Percentiles rank a stretch among this genome's conserved stretches.
Evolutionary conservation across 2,797 vertebrate genomes (phyloP).

Genomic region (Galaxias olidus): DNA sequence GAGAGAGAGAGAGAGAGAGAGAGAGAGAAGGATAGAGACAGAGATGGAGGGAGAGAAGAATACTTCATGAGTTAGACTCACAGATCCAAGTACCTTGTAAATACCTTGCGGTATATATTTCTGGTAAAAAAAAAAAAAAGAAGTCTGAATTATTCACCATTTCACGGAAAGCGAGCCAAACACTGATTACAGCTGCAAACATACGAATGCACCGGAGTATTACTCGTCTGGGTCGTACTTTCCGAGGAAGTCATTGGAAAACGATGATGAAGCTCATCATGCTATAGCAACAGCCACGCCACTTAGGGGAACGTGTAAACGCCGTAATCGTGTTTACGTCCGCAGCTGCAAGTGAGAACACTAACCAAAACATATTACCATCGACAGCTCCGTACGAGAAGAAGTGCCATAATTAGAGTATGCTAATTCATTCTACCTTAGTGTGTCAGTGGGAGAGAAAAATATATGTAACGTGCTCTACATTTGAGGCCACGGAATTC

Average conservation of each 20-base stretch:
- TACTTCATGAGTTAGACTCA: conserved; percentile 25
- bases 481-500: conserved; percentile 38
- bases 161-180: too few relatives aligned
- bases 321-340: not conserved
- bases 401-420: conserved; percentile 20
- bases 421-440: conserved; percentile 21
- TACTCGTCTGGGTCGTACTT: too few relatives aligned
- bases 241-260: too few relatives aligned
- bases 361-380: conserved; percentile 4
- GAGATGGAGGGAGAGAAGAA: conserved; percentile 1
- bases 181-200: too few relatives aligned
- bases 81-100: conserved; percentile 19
- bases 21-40: too few relatives aligned
- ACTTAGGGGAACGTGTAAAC: not conserved
- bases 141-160: not conserved
- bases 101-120: conserved; percentile 27
- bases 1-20: not conserved
- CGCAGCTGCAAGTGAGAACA: not conserved
- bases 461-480: conserved; percentile 21
- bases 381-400: conserved; percentile 8
- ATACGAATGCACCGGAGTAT: too few relatives aligned
- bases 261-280: conserved; percentile 15
- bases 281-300: not conserved
- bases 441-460: not conserved
- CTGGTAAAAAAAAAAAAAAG: conserved; percentile 19